Conservation (phyloP, 2,113 vertebrate species). For the Ciconia stormi region DNA sequence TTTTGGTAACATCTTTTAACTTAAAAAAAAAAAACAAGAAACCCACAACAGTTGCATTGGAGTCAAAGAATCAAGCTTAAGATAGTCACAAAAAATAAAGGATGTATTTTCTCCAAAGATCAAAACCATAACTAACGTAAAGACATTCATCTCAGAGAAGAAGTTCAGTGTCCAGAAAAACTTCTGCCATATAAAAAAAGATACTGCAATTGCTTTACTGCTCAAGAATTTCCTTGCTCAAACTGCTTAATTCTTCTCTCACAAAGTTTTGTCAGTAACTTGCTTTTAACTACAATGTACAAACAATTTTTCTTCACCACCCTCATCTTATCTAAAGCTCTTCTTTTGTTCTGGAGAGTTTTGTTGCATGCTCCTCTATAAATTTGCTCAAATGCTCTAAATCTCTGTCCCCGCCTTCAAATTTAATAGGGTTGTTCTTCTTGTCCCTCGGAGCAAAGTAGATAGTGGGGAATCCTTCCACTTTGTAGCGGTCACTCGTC, state of each 20-base stretch:
- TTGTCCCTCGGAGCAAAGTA: conserved; percentile 88
- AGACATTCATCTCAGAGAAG: conserved; percentile 63
- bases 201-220: conserved; percentile 9
- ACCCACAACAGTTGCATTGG: neutral
- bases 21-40: neutral
- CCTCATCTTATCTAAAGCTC: conserved; percentile 81
- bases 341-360: conserved; percentile 81
- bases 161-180: conserved; percentile 69
- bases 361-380: conserved; percentile 87
- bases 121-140: conserved; percentile 45
- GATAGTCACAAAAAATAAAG: conserved; percentile 77
- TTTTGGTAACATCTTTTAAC: conserved; percentile 50
- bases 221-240: neutral
- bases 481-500: conserved; percentile 84
- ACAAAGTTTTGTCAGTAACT: conserved; percentile 12
- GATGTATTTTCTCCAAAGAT: conserved; percentile 70
- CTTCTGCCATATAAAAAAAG: conserved; percentile 43
- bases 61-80: conserved; percentile 60
- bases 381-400: conserved; percentile 90
- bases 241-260: neutral
- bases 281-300: neutral
- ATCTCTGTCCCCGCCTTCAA: conserved; percentile 87
- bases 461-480: conserved; percentile 94
- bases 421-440: conserved; percentile 90
- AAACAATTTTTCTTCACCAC: neutral